phyloP scores from a whole-genome alignment of 2,888 invertebrate species.

The Tachina fera region DNA sequence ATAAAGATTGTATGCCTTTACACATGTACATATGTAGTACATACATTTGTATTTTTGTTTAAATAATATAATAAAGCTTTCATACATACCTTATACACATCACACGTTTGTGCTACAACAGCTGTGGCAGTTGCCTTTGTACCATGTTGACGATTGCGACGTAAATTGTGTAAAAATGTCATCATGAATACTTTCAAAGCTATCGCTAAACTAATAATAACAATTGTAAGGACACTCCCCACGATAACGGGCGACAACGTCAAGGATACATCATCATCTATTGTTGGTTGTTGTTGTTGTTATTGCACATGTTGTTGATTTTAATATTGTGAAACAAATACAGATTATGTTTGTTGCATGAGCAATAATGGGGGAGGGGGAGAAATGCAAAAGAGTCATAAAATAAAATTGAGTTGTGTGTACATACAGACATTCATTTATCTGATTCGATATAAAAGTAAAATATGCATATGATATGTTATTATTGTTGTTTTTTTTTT shows the following conservation, averaged over 20 bases:
- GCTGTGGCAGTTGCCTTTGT: slow-evolving; percentile 80
- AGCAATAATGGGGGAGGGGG: background rate
- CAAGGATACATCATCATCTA: slow-evolving; percentile 81
- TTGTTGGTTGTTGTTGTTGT: slow-evolving; percentile 6
- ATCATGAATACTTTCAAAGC: slow-evolving; percentile 82
- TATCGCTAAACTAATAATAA: slow-evolving; percentile 82
- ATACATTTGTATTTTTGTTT: background rate
- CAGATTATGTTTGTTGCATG: background rate
- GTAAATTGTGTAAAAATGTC: slow-evolving; percentile 82
- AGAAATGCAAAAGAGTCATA: background rate
- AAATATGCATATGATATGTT: slow-evolving; percentile 16
- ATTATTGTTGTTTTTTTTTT: slow-evolving; percentile 16
- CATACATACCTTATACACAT: slow-evolving; percentile 81
- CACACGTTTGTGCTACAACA: slow-evolving; percentile 79
- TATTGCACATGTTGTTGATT: slow-evolving; percentile 3
- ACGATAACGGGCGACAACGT: slow-evolving; percentile 82
- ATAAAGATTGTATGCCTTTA: background rate
- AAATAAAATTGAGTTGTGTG: slow-evolving; percentile 43
- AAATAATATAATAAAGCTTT: slow-evolving; percentile 10
- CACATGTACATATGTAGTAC: background rate
- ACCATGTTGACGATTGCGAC: slow-evolving; percentile 82
- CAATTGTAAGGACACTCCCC: slow-evolving; percentile 82
- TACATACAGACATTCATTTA: too few relatives aligned
- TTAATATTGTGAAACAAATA: slow-evolving; percentile 33
- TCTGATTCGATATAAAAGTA: slow-evolving; percentile 3